Conservation (phyloP, 2,113 vertebrate genomes). For the Sciurus niger region DNA sequence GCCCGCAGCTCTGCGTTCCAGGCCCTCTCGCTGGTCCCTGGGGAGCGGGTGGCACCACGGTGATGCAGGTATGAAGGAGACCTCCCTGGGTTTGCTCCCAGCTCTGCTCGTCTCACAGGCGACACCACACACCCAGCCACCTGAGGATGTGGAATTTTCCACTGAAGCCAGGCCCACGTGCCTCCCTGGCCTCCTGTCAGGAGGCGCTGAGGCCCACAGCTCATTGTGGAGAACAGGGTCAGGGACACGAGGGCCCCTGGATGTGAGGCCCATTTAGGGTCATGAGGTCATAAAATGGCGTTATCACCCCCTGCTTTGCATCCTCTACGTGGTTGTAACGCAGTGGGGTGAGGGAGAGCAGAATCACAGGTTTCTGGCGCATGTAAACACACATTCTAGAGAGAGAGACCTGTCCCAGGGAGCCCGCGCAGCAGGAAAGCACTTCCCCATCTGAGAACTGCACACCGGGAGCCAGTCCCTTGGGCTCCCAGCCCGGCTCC, state of each 20-base stretch:
- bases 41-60: fast-evolving
- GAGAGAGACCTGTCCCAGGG: slow-evolving; percentile 44
- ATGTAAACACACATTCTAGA: slow-evolving; percentile 68
- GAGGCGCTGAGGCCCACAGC: no score
- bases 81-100: neutral
- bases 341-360: no score
- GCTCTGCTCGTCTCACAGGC: neutral
- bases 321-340: slow-evolving; percentile 57
- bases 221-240: neutral
- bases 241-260: neutral
- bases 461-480: neutral
- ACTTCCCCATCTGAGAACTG: neutral
- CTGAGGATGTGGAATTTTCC: neutral
- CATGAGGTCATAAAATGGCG: neutral
- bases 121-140: neutral
- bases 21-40: neutral
- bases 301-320: neutral
- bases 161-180: neutral
- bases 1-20: neutral
- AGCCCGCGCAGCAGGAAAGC: fast-evolving
- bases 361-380: slow-evolving; percentile 70
- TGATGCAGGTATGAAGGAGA: neutral
- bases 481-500: neutral
- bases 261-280: neutral
- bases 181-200: neutral